phyloP scores from a whole-genome alignment of 2,797 vertebrate species.

The Coranthus polyacanthus region DNA sequence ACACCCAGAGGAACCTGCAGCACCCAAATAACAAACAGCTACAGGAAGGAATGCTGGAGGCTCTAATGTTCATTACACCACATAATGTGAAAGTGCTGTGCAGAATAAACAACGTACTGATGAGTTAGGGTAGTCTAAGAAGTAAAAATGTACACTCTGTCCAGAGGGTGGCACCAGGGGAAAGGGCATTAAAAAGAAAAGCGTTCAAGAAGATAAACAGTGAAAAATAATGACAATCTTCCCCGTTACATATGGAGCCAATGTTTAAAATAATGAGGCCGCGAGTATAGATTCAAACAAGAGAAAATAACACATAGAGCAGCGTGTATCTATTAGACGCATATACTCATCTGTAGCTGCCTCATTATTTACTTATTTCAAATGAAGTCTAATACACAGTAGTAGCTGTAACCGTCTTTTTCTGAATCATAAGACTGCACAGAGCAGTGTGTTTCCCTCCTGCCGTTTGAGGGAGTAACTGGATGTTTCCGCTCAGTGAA shows the following conservation, averaged over 20 bases:
- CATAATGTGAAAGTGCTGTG: conserved; percentile 27
- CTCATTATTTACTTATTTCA: no score
- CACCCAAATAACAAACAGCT: conserved; percentile 42
- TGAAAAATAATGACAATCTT: neutral
- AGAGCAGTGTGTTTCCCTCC: no score
- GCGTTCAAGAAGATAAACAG: neutral
- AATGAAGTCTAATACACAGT: no score
- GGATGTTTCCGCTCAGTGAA: neutral
- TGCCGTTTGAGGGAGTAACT: neutral
- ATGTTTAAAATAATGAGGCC: conserved; percentile 17
- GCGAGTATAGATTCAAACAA: conserved; percentile 10
- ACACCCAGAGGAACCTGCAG: conserved; percentile 20
- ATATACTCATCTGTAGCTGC: neutral
- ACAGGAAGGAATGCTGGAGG: conserved; percentile 38
- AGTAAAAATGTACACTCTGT: neutral
- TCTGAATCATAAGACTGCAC: no score
- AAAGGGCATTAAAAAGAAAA: conserved; percentile 8
- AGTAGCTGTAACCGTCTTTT: no score
- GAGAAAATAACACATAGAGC: neutral
- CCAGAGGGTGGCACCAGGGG: conserved; percentile 16
- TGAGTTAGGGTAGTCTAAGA: conserved; percentile 15
- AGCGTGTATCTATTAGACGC: neutral
- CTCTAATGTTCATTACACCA: conserved; percentile 58
- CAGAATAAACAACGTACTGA: conserved; percentile 40
- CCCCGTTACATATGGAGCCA: conserved; percentile 1